A percentile compares a stretch with the other conserved stretches of the same genome.
phyloP scores from a whole-genome alignment of 2,888 invertebrate species.

The Panopea generosa region DNA sequence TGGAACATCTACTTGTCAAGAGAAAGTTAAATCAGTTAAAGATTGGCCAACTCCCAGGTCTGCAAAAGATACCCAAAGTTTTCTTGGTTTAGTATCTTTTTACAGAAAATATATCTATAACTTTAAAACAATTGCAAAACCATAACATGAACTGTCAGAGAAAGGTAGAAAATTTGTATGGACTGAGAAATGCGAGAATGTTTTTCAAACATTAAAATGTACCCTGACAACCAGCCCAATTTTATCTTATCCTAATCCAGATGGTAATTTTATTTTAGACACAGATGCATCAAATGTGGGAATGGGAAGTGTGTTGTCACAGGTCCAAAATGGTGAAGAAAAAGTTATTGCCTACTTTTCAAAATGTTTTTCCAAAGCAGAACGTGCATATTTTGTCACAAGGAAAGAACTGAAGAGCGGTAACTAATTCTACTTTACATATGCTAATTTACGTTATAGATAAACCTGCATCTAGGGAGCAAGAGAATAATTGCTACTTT shows the following conservation, averaged over 20 bases:
- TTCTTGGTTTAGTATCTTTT: not conserved
- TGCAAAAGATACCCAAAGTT: not conserved
- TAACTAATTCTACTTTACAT: no score
- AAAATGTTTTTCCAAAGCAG: constrained; percentile 34
- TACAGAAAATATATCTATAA: not conserved
- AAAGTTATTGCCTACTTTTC: constrained; percentile 4
- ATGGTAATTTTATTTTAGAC: constrained; percentile 20
- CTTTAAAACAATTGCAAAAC: not conserved
- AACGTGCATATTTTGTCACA: no score
- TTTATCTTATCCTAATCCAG: not conserved
- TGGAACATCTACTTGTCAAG: not conserved
- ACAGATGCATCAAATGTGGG: constrained; percentile 20
- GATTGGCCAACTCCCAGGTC: not conserved
- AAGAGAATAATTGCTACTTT: no score
- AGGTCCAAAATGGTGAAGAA: constrained; percentile 14
- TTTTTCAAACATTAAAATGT: not conserved
- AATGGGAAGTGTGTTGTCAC: constrained; percentile 20
- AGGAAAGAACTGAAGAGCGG: no score
- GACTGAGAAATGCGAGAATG: not conserved
- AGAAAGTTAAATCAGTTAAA: not conserved
- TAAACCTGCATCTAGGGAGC: no score
- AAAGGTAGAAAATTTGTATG: not conserved
- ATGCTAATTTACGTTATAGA: no score
- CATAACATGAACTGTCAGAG: not conserved
- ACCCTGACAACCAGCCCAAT: not conserved